phyloP scores from a whole-genome alignment of 2,888 invertebrate genomes.

The Lepidochitona cinerea region DNA sequence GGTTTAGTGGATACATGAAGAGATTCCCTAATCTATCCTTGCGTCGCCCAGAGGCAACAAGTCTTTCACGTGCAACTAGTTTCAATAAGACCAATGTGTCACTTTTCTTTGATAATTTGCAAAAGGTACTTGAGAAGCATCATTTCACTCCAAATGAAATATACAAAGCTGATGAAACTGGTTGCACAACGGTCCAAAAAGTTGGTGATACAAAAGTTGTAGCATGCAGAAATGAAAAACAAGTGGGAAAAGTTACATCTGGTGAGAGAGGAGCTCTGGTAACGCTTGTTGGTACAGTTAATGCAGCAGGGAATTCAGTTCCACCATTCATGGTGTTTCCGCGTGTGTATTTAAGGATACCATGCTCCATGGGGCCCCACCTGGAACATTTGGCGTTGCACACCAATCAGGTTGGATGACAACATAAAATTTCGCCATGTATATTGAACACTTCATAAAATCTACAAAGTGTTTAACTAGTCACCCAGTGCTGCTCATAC shows the following conservation, averaged over 20 bases:
- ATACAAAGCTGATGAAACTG: conserved; percentile 34
- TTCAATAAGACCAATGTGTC: conserved; percentile 30
- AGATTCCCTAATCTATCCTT: conserved; percentile 22
- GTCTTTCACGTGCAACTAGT: conserved; percentile 26
- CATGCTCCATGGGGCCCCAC: not conserved
- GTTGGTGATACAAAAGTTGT: conserved; percentile 20
- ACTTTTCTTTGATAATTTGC: conserved; percentile 27
- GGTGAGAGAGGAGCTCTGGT: conserved; percentile 25
- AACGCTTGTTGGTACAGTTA: conserved; percentile 21
- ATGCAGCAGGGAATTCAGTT: conserved; percentile 19
- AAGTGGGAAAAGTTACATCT: conserved; percentile 15
- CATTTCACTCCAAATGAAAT: conserved; percentile 18
- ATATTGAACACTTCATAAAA: too few relatives aligned
- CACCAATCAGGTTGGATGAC: conserved; percentile 55
- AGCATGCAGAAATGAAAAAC: conserved; percentile 5
- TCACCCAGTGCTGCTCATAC: conserved; percentile 47
- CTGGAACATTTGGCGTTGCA: conserved; percentile 1
- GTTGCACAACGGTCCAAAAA: conserved; percentile 31
- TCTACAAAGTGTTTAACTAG: not conserved
- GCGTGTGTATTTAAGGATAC: conserved; percentile 13
- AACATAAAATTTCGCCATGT: conserved; percentile 51
- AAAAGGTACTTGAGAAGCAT: conserved; percentile 21
- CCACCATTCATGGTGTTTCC: too few relatives aligned
- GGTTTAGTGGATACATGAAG: conserved; percentile 8
- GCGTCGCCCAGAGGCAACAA: conserved; percentile 22